These are phyloP conservation scores for Nemotelus pantherinus DNA, from an alignment of 2,888 invertebrate species.

Conservation along the genomic window DNA sequence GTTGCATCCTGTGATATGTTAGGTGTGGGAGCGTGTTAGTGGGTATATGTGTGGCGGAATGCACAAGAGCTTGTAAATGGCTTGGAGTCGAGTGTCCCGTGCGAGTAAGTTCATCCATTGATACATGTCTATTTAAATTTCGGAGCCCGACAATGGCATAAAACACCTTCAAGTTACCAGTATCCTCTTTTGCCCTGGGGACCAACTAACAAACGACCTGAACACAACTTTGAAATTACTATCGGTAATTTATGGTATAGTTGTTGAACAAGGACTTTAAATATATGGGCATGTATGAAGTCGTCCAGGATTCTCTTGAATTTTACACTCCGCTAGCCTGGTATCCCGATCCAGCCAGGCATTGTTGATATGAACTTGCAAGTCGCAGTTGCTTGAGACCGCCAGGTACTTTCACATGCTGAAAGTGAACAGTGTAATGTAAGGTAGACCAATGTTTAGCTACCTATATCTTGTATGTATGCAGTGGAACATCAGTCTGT, in stretches of 20 bases:
- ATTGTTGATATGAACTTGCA: background rate
- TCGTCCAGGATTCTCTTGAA: constrained; percentile 36
- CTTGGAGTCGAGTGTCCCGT: constrained; percentile 16
- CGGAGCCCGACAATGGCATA: constrained; percentile 41
- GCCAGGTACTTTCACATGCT: background rate
- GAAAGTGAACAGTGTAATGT: constrained; percentile 22
- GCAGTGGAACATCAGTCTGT: constrained; percentile 8
- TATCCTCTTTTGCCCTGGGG: constrained; percentile 49
- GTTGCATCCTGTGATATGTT: constrained; percentile 6
- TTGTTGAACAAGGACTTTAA: constrained; percentile 54
- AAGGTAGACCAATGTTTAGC: constrained; percentile 26
- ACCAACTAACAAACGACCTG: constrained; percentile 55
- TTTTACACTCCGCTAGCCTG: constrained; percentile 12
- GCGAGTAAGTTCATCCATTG: constrained; percentile 38
- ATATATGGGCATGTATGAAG: constrained; percentile 50
- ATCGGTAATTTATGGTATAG: constrained; percentile 55
- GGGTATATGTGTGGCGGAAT: constrained; percentile 7
- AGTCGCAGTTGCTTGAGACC: background rate
- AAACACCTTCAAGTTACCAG: constrained; percentile 48
- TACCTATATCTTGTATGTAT: background rate
- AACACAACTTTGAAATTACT: constrained; percentile 56
- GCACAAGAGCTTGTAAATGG: constrained; percentile 29
- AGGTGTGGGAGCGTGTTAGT: background rate
- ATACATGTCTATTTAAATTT: constrained; percentile 46
- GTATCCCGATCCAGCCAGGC: background rate